Conservation (phyloP, 2,888 invertebrate species). For the Drosophila glabriapex region DNA sequence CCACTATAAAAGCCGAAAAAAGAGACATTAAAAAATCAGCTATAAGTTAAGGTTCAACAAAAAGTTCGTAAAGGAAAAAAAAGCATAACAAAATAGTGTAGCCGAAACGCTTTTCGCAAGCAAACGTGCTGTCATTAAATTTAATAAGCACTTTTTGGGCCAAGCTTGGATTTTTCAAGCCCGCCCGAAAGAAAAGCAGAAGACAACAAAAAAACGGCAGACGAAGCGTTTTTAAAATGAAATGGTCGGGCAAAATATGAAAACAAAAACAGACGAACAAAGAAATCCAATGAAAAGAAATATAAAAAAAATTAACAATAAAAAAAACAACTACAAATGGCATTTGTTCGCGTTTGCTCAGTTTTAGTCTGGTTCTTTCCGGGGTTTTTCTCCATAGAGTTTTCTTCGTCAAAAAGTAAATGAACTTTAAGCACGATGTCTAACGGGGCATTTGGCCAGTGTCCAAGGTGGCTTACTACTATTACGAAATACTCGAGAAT, state of each 20-base stretch:
- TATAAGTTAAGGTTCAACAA: constrained; percentile 48
- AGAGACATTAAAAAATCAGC: constrained; percentile 23
- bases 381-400: constrained; percentile 49
- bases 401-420: constrained; percentile 72
- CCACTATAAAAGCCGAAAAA: constrained; percentile 52
- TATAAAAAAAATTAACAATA: constrained; percentile 26
- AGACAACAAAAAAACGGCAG: constrained; percentile 28
- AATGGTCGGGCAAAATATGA: constrained; percentile 70
- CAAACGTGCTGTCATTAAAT: constrained; percentile 83
- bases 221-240: constrained; percentile 57
- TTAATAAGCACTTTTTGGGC: constrained; percentile 82
- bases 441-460: constrained; percentile 56
- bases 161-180: constrained; percentile 73
- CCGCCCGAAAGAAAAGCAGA: constrained; percentile 50
- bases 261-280: constrained; percentile 45
- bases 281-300: constrained; percentile 33
- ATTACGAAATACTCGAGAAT: constrained; percentile 38
- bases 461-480: constrained; percentile 32
- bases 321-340: constrained; percentile 57
- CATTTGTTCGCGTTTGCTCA: constrained; percentile 32
- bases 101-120: constrained; percentile 74
- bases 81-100: constrained; percentile 28
- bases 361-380: constrained; percentile 39
- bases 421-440: constrained; percentile 64
- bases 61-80: constrained; percentile 18